Conservation (phyloP, 2,113 vertebrate species). For the Microtus montanus region DNA sequence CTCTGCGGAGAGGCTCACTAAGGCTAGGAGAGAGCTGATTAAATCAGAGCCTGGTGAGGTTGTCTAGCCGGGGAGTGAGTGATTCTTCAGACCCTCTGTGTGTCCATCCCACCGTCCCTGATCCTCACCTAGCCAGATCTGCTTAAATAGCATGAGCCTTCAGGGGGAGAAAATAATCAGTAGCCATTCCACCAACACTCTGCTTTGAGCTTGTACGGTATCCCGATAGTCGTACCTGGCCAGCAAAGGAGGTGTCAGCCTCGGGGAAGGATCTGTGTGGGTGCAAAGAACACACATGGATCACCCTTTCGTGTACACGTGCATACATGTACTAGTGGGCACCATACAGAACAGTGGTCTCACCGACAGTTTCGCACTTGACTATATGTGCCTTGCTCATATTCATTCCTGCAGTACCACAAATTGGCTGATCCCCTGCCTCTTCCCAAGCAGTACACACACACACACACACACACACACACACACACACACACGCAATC, state of each 20-base stretch:
- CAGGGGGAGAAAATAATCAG: fast-evolving
- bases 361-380: background rate
- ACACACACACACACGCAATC: background rate
- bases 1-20: background rate
- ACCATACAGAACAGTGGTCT: background rate
- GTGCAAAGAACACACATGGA: background rate
- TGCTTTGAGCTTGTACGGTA: background rate
- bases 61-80: background rate
- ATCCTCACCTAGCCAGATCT: background rate
- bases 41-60: too few species aligned
- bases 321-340: background rate
- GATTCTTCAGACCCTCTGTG: background rate
- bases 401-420: background rate
- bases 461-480: background rate
- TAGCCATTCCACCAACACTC: background rate
- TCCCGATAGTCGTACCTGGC: background rate
- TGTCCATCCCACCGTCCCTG: background rate
- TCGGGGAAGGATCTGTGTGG: background rate
- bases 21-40: background rate
- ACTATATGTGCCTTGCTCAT: background rate
- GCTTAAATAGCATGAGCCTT: background rate
- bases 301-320: background rate
- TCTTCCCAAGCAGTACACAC: background rate
- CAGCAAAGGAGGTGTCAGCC: background rate
- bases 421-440: background rate